Percentiles rank a stretch among this genome's conserved stretches.
Evolutionary conservation across 2,888 invertebrate species (phyloP).

Genomic region (Branchellion lobata): DNA sequence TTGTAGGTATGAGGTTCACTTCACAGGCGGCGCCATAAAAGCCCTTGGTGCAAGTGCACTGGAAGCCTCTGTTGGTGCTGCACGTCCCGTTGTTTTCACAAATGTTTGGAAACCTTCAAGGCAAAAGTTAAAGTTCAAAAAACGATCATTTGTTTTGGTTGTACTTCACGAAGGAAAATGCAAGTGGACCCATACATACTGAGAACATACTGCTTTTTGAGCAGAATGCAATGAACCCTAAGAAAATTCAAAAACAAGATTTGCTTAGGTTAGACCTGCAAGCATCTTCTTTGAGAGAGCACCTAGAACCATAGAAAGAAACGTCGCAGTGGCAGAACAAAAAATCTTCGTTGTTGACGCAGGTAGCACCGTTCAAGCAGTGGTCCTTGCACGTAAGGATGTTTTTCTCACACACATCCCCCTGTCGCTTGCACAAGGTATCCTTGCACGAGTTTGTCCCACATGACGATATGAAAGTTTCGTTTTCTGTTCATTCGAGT

Average conservation of each 20-base stretch:
- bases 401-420: not conserved
- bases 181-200: too few species aligned
- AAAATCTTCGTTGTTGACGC: not conserved
- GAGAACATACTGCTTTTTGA: too few species aligned
- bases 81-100: slow-evolving; percentile 6
- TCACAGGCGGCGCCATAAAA: slow-evolving; percentile 34
- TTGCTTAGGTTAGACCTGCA: too few species aligned
- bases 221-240: too few species aligned
- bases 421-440: not conserved
- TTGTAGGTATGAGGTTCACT: not conserved
- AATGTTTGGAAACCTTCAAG: slow-evolving; percentile 13
- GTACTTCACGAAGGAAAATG: too few species aligned
- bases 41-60: slow-evolving; percentile 44
- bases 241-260: not conserved
- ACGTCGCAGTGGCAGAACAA: not conserved
- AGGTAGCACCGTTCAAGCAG: not conserved
- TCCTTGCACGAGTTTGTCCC: not conserved
- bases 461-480: not conserved
- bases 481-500: not conserved
- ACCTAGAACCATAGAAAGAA: not conserved
- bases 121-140: slow-evolving; percentile 3
- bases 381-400: not conserved
- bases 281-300: not conserved
- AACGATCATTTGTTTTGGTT: too few species aligned
- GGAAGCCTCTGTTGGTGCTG: slow-evolving; percentile 20